Base-by-base conservation (phyloP, 2,888 invertebrate species). In the Gymnocheta viridis region DNA sequence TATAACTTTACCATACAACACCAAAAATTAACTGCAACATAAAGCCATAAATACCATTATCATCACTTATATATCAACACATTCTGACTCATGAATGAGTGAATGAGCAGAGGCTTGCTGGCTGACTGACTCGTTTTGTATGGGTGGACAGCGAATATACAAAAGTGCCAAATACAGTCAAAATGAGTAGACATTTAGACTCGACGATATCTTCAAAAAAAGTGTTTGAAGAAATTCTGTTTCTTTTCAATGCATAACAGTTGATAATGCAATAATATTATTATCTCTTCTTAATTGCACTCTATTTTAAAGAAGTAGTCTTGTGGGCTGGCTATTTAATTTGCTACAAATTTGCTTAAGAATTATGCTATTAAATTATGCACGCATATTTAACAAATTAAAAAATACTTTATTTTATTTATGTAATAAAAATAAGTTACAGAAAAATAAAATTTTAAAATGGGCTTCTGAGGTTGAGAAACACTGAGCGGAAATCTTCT, bases 11-110 rank as follows among this genome's bases (percentile, higher is more conserved):
- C 32, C 47, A 72, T 51, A 44, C 49, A 80, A 78, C 12, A 56
- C n/a, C 4, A 79, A 69, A 70, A 84, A 78, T 69, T 69, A 81
- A 81, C 84, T 84, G 77, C 84, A 78, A 73, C 67, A 81, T 78
- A 69, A 81, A 78, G 77, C 81, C 77, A 84, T 84, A 84, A 84
- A 84, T 84, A 81, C 77, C 67, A 69, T 72, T 78, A 72, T 69
- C 73, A 78, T 69, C 44, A 54, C 7, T 27, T 64, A 56, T 32
- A 24, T 24, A 62, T 64, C 38, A 41, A 79, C 74, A 76, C 32
- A 47, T 7, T 27, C 9, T 51, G 51, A 10, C 19, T 27, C 35
- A 41, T 29, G 41, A 32, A 66, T 32, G 44, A 60, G 14, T 49
- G n/a, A 58, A 10, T 38, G 62, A 47, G 32, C 4, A 19, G 27